Evolutionary conservation across 1,140 invertebrate genomes (phyloP).

Genomic region (Bombus soroeensis): DNA sequence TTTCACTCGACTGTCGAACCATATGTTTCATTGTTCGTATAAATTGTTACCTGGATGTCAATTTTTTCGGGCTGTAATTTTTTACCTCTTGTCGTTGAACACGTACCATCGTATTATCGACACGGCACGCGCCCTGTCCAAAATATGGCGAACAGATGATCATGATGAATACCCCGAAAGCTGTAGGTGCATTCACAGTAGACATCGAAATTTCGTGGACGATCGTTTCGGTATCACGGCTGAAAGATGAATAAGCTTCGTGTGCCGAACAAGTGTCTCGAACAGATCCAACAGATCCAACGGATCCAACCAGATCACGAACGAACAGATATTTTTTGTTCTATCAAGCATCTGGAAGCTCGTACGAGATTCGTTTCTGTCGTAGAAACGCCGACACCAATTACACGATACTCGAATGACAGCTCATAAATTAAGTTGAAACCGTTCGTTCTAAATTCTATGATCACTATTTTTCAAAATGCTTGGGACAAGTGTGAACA

Average conservation of each 20-base stretch:
- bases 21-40: slow-evolving; percentile 44
- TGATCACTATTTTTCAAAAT: too few species aligned
- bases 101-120: slow-evolving; percentile 56
- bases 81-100: slow-evolving; percentile 44
- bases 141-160: slow-evolving; percentile 74
- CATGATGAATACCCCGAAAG: slow-evolving; percentile 39
- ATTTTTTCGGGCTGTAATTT: slow-evolving; percentile 24
- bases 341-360: background rate
- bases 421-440: too few species aligned
- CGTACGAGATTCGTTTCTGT: too few species aligned
- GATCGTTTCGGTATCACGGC: slow-evolving; percentile 18
- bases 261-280: slow-evolving; percentile 11
- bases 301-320: background rate
- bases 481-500: too few species aligned
- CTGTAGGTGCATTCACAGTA: slow-evolving; percentile 44
- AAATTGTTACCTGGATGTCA: slow-evolving; percentile 54
- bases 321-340: background rate
- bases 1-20: slow-evolving; percentile 13
- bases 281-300: background rate
- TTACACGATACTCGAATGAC: too few species aligned
- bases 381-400: too few species aligned
- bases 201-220: background rate
- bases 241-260: slow-evolving; percentile 40
- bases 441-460: too few species aligned
- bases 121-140: slow-evolving; percentile 72